Evolutionary conservation across 2,797 vertebrate genomes (phyloP).

Genomic region (Atherinosoma microstoma): DNA sequence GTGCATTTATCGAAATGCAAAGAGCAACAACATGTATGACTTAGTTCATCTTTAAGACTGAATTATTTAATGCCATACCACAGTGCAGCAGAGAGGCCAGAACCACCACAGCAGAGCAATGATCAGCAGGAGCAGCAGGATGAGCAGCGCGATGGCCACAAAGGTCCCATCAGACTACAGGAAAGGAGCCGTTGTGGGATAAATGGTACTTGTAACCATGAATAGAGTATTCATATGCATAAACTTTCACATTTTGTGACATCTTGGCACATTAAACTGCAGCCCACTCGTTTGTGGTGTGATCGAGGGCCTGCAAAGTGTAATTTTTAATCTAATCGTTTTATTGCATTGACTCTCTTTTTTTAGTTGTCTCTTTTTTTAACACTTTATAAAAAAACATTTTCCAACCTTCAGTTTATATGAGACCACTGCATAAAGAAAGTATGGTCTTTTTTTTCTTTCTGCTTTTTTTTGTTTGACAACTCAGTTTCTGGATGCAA

Average conservation of each 20-base stretch:
- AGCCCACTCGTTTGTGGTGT: no score
- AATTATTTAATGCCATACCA: slow-evolving; percentile 85
- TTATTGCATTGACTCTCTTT: no score
- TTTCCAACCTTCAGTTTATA: no score
- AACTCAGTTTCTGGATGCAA: no score
- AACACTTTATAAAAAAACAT: no score
- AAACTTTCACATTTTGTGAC: not conserved
- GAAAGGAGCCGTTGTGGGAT: not conserved
- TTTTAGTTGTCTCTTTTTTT: no score
- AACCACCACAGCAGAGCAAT: slow-evolving; percentile 96
- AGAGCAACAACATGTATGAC: not conserved
- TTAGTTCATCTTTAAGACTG: not conserved
- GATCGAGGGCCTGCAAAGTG: no score
- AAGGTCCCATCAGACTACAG: slow-evolving; percentile 93
- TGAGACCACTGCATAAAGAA: no score
- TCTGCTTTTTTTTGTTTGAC: no score
- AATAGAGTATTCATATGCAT: not conserved
- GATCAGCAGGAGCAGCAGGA: slow-evolving; percentile 91
- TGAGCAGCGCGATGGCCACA: slow-evolving; percentile 91
- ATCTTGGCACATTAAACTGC: no score
- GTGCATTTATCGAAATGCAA: not conserved
- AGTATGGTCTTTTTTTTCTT: no score
- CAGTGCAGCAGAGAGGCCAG: slow-evolving; percentile 98
- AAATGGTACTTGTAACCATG: not conserved
- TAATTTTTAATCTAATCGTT: no score